phyloP scores from a whole-genome alignment of 1,140 invertebrate genomes.

The Drosophila orosa region DNA sequence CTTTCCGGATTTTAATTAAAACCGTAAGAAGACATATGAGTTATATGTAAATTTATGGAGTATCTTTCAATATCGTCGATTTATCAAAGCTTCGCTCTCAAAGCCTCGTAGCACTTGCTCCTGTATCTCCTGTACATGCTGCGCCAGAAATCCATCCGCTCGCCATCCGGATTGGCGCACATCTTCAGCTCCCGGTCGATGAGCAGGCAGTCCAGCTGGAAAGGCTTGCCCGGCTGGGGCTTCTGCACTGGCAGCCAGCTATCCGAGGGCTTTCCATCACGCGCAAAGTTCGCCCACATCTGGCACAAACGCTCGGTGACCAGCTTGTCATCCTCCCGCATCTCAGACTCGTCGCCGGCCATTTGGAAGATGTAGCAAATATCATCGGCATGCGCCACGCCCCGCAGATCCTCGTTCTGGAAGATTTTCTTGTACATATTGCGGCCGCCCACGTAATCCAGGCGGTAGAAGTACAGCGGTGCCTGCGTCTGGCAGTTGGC shows the following conservation, averaged over 20 bases:
- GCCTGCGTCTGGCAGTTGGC: constrained; percentile 52
- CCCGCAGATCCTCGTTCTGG: constrained; percentile 82
- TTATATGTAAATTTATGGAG: not conserved
- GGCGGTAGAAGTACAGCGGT: constrained; percentile 84
- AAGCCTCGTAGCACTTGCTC: constrained; percentile 30
- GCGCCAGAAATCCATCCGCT: constrained; percentile 84
- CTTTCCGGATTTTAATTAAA: too few species aligned
- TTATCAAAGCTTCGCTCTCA: constrained; percentile 64
- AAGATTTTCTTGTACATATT: constrained; percentile 85
- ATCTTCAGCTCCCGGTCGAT: constrained; percentile 71
- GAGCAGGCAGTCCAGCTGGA: constrained; percentile 71
- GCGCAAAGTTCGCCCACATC: constrained; percentile 88
- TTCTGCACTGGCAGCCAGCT: constrained; percentile 70
- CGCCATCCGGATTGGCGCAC: constrained; percentile 72
- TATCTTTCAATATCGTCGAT: not conserved
- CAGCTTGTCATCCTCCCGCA: constrained; percentile 84
- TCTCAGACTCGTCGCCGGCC: constrained; percentile 84
- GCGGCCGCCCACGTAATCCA: constrained; percentile 85
- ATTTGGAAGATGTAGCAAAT: constrained; percentile 87
- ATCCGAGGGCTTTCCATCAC: constrained; percentile 82
- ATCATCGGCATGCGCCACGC: constrained; percentile 87
- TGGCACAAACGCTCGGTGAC: constrained; percentile 85
- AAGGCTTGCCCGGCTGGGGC: constrained; percentile 17
- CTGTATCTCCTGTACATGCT: constrained; percentile 70
- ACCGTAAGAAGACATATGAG: too few species aligned